A percentile compares a stretch with the other conserved stretches of the same genome.
These are phyloP conservation scores for Sphinx pinastri DNA, from an alignment of 2,888 invertebrate species.

Conservation along the genomic window DNA sequence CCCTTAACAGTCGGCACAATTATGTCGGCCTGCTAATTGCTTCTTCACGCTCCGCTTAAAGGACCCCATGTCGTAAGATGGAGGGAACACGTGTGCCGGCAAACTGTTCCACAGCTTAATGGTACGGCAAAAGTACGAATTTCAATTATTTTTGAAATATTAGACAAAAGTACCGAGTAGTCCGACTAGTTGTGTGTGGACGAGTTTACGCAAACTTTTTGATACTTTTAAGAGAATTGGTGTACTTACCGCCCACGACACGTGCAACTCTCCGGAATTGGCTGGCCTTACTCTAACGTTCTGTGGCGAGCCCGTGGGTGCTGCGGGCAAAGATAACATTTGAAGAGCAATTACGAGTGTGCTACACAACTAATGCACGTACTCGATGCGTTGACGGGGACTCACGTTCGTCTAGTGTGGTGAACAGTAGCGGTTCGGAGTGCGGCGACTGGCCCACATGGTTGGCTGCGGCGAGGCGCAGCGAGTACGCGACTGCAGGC, in stretches of 20 bases:
- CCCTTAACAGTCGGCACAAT: too few relatives aligned
- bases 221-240: neutral
- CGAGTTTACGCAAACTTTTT: neutral
- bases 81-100: too few relatives aligned
- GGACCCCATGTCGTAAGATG: too few relatives aligned
- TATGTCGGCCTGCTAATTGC: too few relatives aligned
- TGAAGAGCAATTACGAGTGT: neutral
- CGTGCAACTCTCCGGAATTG: slow-evolving; percentile 86
- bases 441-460: slow-evolving; percentile 88
- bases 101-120: too few relatives aligned
- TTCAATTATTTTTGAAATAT: neutral
- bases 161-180: neutral
- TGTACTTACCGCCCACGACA: slow-evolving; percentile 89
- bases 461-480: slow-evolving; percentile 88
- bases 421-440: slow-evolving; percentile 86
- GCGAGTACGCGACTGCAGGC: slow-evolving; percentile 88
- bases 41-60: too few relatives aligned
- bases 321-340: slow-evolving; percentile 52
- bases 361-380: neutral
- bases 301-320: slow-evolving; percentile 87
- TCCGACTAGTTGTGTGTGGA: neutral
- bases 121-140: too few relatives aligned
- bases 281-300: slow-evolving; percentile 87
- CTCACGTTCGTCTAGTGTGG: slow-evolving; percentile 89
- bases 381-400: neutral